Base-by-base conservation (phyloP, 2,797 vertebrate genomes). In the Caiman crocodilus region DNA sequence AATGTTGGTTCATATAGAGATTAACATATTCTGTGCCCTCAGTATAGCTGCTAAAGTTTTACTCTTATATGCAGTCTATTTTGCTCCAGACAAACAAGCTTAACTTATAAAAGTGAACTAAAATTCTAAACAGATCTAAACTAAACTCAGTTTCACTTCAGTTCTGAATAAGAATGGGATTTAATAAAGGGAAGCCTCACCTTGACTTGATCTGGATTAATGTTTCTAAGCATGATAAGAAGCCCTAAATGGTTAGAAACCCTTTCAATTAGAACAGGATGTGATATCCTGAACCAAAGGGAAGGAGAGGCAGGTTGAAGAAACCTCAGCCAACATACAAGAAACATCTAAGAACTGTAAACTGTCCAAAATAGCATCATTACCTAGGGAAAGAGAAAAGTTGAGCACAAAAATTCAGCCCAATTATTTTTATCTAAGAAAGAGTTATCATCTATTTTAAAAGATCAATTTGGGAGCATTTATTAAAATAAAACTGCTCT, bases 61-160 rank as follows among this genome's bases (percentile, higher is more conserved):
- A 20, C 32, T 4, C 12, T 50, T 50, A 71, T 8, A 35, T 71
- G 21, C 18, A 71, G 30, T 71, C 23, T 25, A 35, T 71, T 71
- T 71, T 71, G 21, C 67, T 14, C 35, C 32, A 35, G 20, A 71
- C 8, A 42, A 71, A 71, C 67, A 23, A 13, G 13, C 21, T 35
- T 4, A 71, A 71, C 67, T 8, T 30, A 50, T 50, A 50, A 50
- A 50, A 50, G 42, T 50, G 42, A 50, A 50, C 11, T 50, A 50
- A 50, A 50, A 50, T 50, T 50, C 42, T 50, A 0, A 88, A 92
- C 59, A 2, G 61, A 87, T 75, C 87, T 64, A 83, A 90, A 84
- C 28, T 58, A 59, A 94, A 92, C 65, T 82, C 82, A 88, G 64
- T 78, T 63, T 61, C 82, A 71, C 56, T 90, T 92, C 1, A 90